These are phyloP conservation scores for Sesia bembeciformis DNA, from an alignment of 2,888 invertebrate species.

Conservation along the genomic window DNA sequence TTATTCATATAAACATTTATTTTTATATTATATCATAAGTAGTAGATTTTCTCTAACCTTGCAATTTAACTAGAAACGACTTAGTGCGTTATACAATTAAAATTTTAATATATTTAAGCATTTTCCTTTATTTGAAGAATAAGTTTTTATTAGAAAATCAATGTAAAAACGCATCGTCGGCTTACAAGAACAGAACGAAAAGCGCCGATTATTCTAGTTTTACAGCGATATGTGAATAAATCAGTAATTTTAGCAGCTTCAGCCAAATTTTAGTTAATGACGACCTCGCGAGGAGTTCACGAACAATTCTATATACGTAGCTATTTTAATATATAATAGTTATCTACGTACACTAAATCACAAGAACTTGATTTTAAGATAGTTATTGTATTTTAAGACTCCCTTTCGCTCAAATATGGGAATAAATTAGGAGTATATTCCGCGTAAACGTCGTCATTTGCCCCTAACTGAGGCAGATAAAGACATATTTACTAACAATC, in stretches of 20 bases:
- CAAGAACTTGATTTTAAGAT: slow-evolving; percentile 37
- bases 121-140: not conserved
- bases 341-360: slow-evolving; percentile 45
- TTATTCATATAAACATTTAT: slow-evolving; percentile 45
- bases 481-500: not conserved
- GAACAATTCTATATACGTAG: not conserved
- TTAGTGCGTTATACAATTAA: slow-evolving; percentile 37
- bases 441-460: not conserved
- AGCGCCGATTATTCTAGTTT: not conserved
- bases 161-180: not conserved
- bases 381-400: slow-evolving; percentile 42
- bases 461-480: too few species aligned
- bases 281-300: not conserved
- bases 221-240: not conserved
- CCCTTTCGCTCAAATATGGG: slow-evolving; percentile 12
- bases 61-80: slow-evolving; percentile 37
- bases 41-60: slow-evolving; percentile 33
- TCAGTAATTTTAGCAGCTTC: not conserved
- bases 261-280: not conserved
- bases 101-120: not conserved
- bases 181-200: not conserved
- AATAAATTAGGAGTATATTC: slow-evolving; percentile 19
- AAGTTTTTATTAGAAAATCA: not conserved
- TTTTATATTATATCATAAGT: slow-evolving; percentile 28
- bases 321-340: not conserved